These are phyloP conservation scores for Neostethus bicornis DNA, from an alignment of 2,797 vertebrate genomes.

Conservation along the genomic window DNA sequence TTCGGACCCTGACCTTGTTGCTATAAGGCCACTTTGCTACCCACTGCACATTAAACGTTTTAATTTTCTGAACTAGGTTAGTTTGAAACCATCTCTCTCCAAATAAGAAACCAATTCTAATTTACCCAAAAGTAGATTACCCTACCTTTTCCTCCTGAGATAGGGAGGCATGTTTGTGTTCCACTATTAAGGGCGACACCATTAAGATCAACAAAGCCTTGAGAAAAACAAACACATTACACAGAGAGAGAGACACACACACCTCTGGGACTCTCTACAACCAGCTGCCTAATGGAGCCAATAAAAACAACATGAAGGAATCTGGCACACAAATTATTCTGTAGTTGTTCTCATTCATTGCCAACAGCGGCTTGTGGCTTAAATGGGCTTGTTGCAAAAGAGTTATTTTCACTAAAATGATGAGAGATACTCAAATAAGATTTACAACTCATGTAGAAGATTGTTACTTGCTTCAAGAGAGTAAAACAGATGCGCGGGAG, in stretches of 20 bases:
- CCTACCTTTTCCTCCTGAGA: conserved; percentile 41
- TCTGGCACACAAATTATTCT: conserved; percentile 36
- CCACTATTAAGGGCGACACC: conserved; percentile 64
- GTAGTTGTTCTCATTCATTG: conserved; percentile 14
- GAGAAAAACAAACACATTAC: conserved; percentile 74
- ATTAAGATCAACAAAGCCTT: conserved; percentile 66
- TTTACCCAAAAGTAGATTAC: conserved; percentile 12
- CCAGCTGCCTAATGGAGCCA: conserved; percentile 58
- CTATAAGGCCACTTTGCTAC: too few species aligned
- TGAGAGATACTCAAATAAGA: neutral
- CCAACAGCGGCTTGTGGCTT: conserved; percentile 23
- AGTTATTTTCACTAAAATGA: conserved; percentile 7
- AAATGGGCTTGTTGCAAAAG: conserved; percentile 21
- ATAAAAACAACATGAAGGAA: conserved; percentile 49
- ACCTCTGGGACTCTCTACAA: conserved; percentile 46
- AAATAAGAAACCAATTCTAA: neutral
- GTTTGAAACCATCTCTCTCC: neutral
- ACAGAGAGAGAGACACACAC: conserved; percentile 21
- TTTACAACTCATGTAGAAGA: neutral
- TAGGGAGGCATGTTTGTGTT: conserved; percentile 25
- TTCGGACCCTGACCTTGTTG: too few species aligned
- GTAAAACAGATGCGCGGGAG: too few species aligned
- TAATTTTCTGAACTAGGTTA: neutral
- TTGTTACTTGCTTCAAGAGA: neutral
- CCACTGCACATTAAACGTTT: too few species aligned